Conservation (phyloP, 2,797 vertebrate species). For the Perdix hodgsoniae region DNA sequence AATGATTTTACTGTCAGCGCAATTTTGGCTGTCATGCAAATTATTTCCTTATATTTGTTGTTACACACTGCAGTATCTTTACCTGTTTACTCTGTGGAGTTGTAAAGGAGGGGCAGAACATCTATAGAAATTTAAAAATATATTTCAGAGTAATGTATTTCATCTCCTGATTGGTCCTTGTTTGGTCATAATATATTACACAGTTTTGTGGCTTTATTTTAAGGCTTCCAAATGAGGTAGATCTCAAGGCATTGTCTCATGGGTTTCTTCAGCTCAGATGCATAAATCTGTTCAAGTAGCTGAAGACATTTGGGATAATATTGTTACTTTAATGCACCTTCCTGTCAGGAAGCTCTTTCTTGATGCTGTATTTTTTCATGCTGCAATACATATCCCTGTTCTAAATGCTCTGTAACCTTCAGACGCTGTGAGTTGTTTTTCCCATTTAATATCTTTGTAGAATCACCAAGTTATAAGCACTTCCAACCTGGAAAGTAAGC, state of each 20-base stretch:
- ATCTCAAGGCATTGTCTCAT: background rate
- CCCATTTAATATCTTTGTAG: background rate
- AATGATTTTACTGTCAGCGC: background rate
- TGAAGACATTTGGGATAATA: constrained; percentile 11
- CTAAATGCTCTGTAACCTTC: background rate
- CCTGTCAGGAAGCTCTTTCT: constrained; percentile 1
- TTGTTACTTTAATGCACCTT: background rate
- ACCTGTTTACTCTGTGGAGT: background rate
- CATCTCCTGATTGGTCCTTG: background rate
- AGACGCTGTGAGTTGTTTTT: background rate
- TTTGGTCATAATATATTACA: background rate
- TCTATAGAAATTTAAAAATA: background rate
- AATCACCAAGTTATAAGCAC: background rate
- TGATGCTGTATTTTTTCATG: background rate
- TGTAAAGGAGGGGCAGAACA: background rate
- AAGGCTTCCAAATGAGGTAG: constrained; percentile 2
- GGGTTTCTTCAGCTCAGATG: background rate
- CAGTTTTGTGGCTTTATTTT: background rate
- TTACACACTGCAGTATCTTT: background rate
- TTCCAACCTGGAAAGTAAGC: constrained; percentile 21
- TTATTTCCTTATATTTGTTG: background rate
- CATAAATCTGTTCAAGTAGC: constrained; percentile 3
- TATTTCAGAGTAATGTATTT: background rate
- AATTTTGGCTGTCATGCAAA: background rate
- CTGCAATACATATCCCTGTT: background rate